These are phyloP conservation scores for Peromyscus maniculatus DNA, from an alignment of 2,113 vertebrate genomes.

Conservation along the genomic window DNA sequence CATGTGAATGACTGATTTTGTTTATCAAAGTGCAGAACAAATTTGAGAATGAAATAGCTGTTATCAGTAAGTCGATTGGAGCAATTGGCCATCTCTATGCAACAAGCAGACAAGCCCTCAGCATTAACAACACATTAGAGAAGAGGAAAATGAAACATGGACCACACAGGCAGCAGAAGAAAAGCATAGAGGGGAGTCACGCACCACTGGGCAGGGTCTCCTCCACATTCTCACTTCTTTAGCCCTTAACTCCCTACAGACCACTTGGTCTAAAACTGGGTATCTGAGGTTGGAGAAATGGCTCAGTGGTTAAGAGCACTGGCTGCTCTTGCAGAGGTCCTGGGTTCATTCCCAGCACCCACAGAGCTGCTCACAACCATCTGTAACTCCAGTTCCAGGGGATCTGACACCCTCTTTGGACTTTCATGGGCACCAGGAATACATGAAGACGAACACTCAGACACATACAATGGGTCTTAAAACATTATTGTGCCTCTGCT, in stretches of 20 bases:
- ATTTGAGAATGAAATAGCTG: not conserved
- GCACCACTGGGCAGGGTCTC: not conserved
- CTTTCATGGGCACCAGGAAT: not conserved
- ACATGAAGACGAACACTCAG: not conserved
- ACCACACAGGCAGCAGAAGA: not conserved
- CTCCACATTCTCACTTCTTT: not conserved
- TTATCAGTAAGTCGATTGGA: not conserved
- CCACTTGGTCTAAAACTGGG: not conserved
- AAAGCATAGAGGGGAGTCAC: not conserved
- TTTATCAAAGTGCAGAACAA: not conserved
- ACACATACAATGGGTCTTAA: no score
- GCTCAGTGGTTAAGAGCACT: not conserved
- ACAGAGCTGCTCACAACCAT: not conserved
- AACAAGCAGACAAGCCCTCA: not conserved
- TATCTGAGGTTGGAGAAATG: not conserved
- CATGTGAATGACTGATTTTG: not conserved
- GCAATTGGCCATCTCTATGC: not conserved
- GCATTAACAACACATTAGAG: not conserved
- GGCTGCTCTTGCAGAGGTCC: not conserved
- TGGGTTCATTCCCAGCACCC: not conserved
- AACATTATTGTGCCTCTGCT: not conserved
- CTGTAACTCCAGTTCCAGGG: not conserved
- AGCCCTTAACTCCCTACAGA: not conserved
- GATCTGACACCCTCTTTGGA: not conserved
- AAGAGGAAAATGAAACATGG: not conserved